A percentile compares a stretch with the other conserved stretches of the same genome.
These are phyloP conservation scores for Acrocyrtus sp. DNA, from an alignment of 2,888 invertebrate species.

Conservation along the genomic window DNA sequence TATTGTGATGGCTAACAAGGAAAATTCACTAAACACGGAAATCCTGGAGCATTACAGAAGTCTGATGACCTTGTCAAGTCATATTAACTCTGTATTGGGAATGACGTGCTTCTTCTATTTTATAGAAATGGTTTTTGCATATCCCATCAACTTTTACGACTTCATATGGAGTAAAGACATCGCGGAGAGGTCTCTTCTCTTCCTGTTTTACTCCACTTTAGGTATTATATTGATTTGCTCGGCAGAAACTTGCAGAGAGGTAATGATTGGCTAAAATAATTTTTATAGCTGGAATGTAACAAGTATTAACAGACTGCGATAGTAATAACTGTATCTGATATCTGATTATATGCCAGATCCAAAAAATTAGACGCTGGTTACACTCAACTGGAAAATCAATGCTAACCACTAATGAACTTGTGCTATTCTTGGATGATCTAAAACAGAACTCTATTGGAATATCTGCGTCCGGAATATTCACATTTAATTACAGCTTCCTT, in stretches of 20 bases:
- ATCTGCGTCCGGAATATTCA: constrained; percentile 18
- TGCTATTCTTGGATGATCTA: constrained; percentile 14
- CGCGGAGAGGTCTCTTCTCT: not conserved
- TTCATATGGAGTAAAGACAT: constrained; percentile 6
- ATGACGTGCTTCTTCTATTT: not conserved
- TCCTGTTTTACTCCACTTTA: constrained; percentile 10
- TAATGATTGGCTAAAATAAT: not conserved
- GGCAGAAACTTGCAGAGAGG: constrained; percentile 23
- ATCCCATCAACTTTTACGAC: constrained; percentile 29
- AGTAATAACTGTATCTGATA: no score
- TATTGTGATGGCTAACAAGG: not conserved
- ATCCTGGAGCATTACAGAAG: constrained; percentile 8
- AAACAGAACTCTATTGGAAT: constrained; percentile 9
- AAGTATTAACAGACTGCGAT: no score
- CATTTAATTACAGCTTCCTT: constrained; percentile 8
- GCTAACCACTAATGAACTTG: not conserved
- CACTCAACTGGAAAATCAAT: not conserved
- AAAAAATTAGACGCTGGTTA: not conserved
- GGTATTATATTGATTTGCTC: constrained; percentile 13
- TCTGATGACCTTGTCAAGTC: not conserved
- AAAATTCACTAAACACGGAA: no score
- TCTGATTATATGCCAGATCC: not conserved
- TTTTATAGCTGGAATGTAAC: not conserved
- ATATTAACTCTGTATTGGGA: constrained; percentile 10
- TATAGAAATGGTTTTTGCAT: constrained; percentile 10